These are phyloP conservation scores for human DNA, from an alignment of 2,113 vertebrate genomes.

Conservation along the genomic window DNA sequence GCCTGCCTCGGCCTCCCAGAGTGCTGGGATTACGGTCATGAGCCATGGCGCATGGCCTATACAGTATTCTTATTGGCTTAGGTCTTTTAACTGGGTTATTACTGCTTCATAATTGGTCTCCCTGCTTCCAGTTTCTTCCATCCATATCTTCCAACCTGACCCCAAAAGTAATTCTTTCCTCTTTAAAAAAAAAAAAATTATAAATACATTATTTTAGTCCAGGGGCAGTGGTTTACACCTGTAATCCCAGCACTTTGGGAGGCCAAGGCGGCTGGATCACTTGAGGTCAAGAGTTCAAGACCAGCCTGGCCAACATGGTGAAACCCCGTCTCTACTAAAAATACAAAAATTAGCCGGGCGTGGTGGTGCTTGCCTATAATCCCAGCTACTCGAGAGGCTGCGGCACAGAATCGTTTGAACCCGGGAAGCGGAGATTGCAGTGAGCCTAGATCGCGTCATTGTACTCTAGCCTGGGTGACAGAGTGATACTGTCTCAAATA, in stretches of 20 bases:
- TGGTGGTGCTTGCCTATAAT: neutral
- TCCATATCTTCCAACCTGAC: neutral
- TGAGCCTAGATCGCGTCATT: neutral
- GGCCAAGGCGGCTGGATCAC: neutral
- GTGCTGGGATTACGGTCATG: no score
- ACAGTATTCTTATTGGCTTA: neutral
- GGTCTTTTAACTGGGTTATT: neutral
- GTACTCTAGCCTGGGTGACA: no score
- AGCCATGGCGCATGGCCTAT: neutral
- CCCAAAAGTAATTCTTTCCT: slow-evolving; percentile 24
- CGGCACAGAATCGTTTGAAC: neutral
- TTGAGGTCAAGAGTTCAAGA: neutral
- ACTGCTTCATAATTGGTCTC: slow-evolving; percentile 33
- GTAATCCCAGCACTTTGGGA: neutral
- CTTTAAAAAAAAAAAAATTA: neutral
- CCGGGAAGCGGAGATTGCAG: fast-evolving
- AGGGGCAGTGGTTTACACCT: neutral
- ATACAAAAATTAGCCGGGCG: neutral
- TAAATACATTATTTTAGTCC: no score
- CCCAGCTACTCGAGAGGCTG: neutral
- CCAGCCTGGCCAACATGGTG: neutral
- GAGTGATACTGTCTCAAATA: neutral
- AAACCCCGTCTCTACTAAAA: neutral
- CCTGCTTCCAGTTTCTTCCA: slow-evolving; percentile 20
- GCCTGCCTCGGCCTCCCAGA: no score